Conservation (phyloP, 2,113 vertebrate species). For the Grantiella picta region DNA sequence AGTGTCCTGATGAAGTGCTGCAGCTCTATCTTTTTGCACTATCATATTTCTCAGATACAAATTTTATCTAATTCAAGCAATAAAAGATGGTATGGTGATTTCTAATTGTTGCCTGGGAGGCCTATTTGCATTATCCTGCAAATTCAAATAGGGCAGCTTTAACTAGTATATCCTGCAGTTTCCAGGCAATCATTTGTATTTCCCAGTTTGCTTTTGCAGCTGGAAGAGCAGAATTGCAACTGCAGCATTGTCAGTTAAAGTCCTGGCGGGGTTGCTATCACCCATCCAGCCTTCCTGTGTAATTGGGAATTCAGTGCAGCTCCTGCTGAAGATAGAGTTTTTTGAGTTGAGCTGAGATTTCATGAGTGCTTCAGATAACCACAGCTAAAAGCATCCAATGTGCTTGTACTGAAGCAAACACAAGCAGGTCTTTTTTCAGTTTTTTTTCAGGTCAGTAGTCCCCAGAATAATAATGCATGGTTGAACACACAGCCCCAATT, state of each 20-base stretch:
- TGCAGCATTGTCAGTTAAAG: not conserved
- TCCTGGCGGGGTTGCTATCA: not conserved
- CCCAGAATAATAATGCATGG: not conserved
- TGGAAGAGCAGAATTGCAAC: not conserved
- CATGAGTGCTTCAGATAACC: not conserved
- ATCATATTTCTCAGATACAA: not conserved
- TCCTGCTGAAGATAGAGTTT: not conserved
- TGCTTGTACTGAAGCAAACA: not conserved
- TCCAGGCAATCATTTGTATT: not conserved
- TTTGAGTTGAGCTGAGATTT: not conserved
- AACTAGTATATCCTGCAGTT: not conserved
- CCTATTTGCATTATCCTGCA: not conserved
- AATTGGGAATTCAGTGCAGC: not conserved
- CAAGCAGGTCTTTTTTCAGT: not conserved
- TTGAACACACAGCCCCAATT: not conserved
- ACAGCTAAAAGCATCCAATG: not conserved
- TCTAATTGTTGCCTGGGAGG: not conserved
- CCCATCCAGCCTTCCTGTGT: not conserved
- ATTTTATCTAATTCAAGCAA: not conserved
- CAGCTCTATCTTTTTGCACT: not conserved
- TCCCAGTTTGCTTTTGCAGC: not conserved
- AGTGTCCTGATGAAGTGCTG: not conserved
- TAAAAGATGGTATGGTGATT: not conserved
- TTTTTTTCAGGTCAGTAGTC: not conserved
- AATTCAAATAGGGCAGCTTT: not conserved